Percentiles rank a stretch among this genome's conserved stretches.
Conservation (phyloP, 2,888 invertebrate genomes). For the Artemia sp. region DNA sequence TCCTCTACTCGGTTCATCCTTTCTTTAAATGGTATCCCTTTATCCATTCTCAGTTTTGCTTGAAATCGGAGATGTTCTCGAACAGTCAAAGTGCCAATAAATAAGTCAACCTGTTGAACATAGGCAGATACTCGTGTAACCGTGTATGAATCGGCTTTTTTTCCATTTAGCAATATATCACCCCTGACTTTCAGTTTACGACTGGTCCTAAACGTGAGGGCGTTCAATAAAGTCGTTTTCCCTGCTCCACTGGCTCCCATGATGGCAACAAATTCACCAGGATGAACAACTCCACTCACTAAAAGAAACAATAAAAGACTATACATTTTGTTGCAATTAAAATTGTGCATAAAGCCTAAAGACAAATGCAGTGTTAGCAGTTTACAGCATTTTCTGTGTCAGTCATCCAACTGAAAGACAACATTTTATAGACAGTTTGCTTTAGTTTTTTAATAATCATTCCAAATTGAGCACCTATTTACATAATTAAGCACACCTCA, state of each 20-base stretch:
- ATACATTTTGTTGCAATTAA: no score
- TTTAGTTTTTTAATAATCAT: no score
- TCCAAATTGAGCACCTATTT: no score
- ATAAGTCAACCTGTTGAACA: conserved; percentile 83
- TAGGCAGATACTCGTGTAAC: conserved; percentile 66
- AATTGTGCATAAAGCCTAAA: no score
- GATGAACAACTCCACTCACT: conserved; percentile 67
- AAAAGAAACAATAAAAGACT: conserved; percentile 23
- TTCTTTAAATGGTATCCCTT: conserved; percentile 43
- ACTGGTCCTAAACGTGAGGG: conserved; percentile 56
- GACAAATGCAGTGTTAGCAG: no score
- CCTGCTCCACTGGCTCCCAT: conserved; percentile 77
- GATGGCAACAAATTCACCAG: conserved; percentile 68
- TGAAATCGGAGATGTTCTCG: conserved; percentile 56
- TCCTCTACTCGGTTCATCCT: conserved; percentile 63
- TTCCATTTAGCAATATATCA: conserved; percentile 50
- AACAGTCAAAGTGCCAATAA: conserved; percentile 75
- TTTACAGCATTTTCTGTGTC: no score
- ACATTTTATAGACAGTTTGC: no score
- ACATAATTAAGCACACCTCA: no score
- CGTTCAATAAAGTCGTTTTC: conserved; percentile 81
- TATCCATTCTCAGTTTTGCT: conserved; percentile 56
- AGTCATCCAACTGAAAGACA: no score
- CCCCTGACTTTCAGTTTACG: conserved; percentile 39
- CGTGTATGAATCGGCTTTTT: conserved; percentile 46